phyloP scores from a whole-genome alignment of 2,797 vertebrate genomes.

The Acipenser oxyrinchus region DNA sequence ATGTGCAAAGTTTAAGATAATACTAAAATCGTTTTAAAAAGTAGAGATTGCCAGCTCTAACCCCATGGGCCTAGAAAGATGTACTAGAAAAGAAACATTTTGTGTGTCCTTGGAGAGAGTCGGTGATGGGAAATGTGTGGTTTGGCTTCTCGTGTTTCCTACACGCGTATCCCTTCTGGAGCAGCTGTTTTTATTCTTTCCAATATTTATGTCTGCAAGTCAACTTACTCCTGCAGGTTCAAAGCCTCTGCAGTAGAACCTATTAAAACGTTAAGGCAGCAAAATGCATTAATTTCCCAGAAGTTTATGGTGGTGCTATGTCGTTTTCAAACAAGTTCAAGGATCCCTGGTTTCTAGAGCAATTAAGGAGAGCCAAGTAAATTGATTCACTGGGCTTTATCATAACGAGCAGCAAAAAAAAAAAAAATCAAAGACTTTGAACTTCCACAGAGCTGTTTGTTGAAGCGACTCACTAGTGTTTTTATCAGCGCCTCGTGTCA shows the following conservation, averaged over 20 bases:
- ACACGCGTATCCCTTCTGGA: conserved; percentile 16
- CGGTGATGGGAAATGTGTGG: conserved; percentile 21
- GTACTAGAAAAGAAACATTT: conserved; percentile 14
- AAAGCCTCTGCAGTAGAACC: conserved; percentile 38
- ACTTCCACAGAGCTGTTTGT: neutral
- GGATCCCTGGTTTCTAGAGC: conserved; percentile 10
- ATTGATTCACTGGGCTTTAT: neutral
- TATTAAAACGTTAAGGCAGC: conserved; percentile 16
- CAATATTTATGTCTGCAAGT: conserved; percentile 28
- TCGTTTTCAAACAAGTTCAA: conserved; percentile 38
- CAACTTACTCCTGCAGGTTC: conserved; percentile 28
- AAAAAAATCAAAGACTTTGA: neutral
- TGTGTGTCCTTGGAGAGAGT: conserved; percentile 24
- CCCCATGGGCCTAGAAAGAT: conserved; percentile 3
- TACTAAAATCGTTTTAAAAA: no score
- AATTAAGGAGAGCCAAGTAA: neutral
- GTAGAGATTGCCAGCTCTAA: conserved; percentile 18
- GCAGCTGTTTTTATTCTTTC: conserved; percentile 32
- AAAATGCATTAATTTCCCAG: no score
- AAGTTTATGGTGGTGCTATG: conserved; percentile 7
- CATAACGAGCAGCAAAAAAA: neutral
- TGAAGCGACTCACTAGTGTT: no score
- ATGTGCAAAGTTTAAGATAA: no score
- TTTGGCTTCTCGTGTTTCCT: conserved; percentile 26
- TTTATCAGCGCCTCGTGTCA: neutral